Conservation (phyloP, 2,888 invertebrate genomes). For the Caenorhabditis macrosperma region DNA sequence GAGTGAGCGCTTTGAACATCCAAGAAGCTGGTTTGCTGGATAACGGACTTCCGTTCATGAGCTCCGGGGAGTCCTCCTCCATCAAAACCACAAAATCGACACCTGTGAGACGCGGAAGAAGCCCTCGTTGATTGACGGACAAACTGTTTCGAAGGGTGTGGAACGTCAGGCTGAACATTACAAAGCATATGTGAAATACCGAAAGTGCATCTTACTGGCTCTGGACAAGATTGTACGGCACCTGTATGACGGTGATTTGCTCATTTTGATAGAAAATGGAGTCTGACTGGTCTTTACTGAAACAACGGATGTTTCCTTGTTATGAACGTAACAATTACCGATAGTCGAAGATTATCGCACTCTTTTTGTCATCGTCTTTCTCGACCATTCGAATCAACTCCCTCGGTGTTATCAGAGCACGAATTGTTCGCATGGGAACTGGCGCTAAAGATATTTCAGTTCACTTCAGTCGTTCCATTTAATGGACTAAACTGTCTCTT, state of each 20-base stretch:
- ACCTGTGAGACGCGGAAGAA: constrained; percentile 38
- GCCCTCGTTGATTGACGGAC: constrained; percentile 40
- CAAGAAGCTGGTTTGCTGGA: constrained; percentile 22
- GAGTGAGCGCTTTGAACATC: constrained; percentile 36
- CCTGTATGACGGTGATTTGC: constrained; percentile 54
- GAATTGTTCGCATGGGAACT: not conserved
- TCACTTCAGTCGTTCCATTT: too few species aligned
- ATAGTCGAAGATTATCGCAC: constrained; percentile 57
- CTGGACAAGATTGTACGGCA: constrained; percentile 43
- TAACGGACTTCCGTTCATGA: constrained; percentile 15
- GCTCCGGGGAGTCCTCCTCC: constrained; percentile 66
- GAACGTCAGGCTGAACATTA: constrained; percentile 56
- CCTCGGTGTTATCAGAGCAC: constrained; percentile 41
- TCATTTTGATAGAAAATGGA: constrained; percentile 45
- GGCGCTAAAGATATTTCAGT: too few species aligned
- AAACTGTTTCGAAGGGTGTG: constrained; percentile 24
- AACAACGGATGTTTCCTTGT: not conserved
- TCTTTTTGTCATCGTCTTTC: constrained; percentile 44
- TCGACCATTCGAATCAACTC: constrained; percentile 58
- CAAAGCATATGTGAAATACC: not conserved
- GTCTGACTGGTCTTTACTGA: constrained; percentile 45
- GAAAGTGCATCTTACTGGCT: constrained; percentile 30
- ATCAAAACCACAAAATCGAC: constrained; percentile 72
- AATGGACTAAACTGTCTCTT: too few species aligned
- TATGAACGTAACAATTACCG: not conserved